Percentiles rank a stretch among this genome's conserved stretches.
Evolutionary conservation across 2,888 invertebrate genomes (phyloP).

Genomic region (Ectemnius continuus): DNA sequence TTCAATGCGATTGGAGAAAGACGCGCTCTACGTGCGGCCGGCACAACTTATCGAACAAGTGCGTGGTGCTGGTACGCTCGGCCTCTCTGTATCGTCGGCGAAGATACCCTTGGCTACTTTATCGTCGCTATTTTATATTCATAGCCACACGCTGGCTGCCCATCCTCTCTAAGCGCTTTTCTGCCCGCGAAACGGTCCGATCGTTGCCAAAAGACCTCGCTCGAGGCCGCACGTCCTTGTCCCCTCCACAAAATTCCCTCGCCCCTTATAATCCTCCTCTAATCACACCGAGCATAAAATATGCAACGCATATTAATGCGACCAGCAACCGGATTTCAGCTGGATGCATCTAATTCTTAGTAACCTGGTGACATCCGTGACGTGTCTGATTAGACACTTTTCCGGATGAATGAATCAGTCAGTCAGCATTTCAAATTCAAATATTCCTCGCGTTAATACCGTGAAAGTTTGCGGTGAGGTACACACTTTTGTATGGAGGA

Average conservation of each 20-base stretch:
- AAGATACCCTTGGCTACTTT: slow-evolving; percentile 41
- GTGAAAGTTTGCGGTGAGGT: too few relatives aligned
- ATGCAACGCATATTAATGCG: background rate
- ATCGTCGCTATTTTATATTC: slow-evolving; percentile 67
- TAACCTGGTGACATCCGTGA: too few relatives aligned
- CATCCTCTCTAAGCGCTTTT: slow-evolving; percentile 38
- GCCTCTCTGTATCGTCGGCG: too few relatives aligned
- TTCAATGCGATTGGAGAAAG: background rate
- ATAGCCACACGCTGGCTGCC: slow-evolving; percentile 58
- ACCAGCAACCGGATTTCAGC: background rate
- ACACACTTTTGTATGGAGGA: too few relatives aligned
- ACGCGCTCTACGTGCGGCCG: background rate
- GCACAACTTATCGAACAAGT: background rate
- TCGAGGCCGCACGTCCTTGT: slow-evolving; percentile 7
- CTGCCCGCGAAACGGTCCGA: slow-evolving; percentile 27
- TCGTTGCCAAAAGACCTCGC: slow-evolving; percentile 21
- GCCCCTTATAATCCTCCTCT: background rate
- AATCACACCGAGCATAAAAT: background rate
- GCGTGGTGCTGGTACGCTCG: too few relatives aligned
- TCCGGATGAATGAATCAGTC: too few relatives aligned
- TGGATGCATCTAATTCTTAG: too few relatives aligned
- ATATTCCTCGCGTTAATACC: too few relatives aligned
- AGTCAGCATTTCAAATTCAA: too few relatives aligned
- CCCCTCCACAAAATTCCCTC: slow-evolving; percentile 14
- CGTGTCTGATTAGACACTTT: too few relatives aligned